These are phyloP conservation scores for Pogoniulus pusillus DNA, from an alignment of 2,797 vertebrate species.

Conservation along the genomic window DNA sequence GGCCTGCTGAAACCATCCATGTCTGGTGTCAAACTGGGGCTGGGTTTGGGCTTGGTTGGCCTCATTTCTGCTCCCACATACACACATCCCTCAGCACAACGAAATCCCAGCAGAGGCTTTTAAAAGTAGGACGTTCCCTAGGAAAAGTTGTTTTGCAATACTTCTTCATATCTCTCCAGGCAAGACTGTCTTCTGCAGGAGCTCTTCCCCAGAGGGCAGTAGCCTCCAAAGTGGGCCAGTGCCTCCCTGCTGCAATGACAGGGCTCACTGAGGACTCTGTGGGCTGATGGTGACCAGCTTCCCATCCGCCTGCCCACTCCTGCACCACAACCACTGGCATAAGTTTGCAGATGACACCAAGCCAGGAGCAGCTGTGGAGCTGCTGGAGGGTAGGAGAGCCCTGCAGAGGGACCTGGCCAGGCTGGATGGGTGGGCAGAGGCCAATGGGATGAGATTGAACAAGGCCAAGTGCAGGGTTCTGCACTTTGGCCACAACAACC, in stretches of 20 bases:
- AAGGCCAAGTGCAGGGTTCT: too few species aligned
- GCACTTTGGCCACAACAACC: too few species aligned
- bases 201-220: slow-evolving; percentile 2
- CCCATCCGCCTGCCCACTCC: neutral
- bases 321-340: neutral
- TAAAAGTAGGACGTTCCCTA: slow-evolving; percentile 52
- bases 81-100: neutral
- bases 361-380: too few species aligned
- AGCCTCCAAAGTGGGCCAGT: slow-evolving; percentile 29
- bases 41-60: neutral
- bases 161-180: slow-evolving; percentile 35
- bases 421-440: too few species aligned
- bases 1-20: neutral
- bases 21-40: neutral
- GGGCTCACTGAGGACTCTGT: neutral
- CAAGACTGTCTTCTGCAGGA: neutral
- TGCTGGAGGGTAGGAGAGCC: too few species aligned
- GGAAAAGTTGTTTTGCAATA: slow-evolving; percentile 19
- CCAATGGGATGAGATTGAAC: too few species aligned
- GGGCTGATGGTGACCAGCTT: neutral
- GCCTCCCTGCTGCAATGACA: neutral
- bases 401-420: too few species aligned
- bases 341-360: too few species aligned
- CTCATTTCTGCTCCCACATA: neutral
- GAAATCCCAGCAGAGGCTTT: slow-evolving; percentile 12